Base-by-base conservation (phyloP, 2,113 vertebrate genomes). In the Ploceus nigricollis region DNA sequence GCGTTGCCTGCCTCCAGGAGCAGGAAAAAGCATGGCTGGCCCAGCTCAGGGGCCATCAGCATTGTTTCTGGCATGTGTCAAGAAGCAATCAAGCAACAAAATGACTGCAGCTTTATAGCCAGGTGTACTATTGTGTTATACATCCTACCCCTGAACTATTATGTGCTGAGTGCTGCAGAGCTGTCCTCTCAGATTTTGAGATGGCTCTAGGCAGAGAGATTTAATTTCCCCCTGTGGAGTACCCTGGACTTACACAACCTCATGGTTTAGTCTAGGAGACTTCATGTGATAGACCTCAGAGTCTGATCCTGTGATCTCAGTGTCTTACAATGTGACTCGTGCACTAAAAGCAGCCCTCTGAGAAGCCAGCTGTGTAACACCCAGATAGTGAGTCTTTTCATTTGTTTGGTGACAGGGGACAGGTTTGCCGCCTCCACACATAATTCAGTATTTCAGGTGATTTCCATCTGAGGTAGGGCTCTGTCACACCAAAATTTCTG, bases 381-480 rank as follows among this genome's bases (percentile, higher is more conserved):
- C 33, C 42, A 60, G 79, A 22, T 30, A 28, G 12, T 90, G 92
- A 95, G 30, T 94, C 0, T 93, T 81, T 90, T 86, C 2, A 1
- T 88, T 90, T 91, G 35, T 42, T 83, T 91, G 37, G 66, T 73
- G 56, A 47, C 37, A 51, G 25, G 21, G 50, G 57, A 73, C 75
- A 66, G 78, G 21, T 69, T 76, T 87, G 53, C 31, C 39, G 21
- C 21, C 37, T 84, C 11, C 19, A 21, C 31, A 45, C 18, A 17
- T 75, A 64, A 76, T 72, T 80, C 84, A 83, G 51, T 83, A 86
- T 88, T 96, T 95, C 82, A 93, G 85, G 90, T 96, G 92, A 90
- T 94, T 95, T 95, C 88, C 85, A 23, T 48, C 18, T 70, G 56
- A 92, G 84, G 63, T 56, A 33, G 35, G 63, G 39, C 68, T 82